phyloP scores from a whole-genome alignment of 1,140 invertebrate genomes.

The Probaryconus sp. region DNA sequence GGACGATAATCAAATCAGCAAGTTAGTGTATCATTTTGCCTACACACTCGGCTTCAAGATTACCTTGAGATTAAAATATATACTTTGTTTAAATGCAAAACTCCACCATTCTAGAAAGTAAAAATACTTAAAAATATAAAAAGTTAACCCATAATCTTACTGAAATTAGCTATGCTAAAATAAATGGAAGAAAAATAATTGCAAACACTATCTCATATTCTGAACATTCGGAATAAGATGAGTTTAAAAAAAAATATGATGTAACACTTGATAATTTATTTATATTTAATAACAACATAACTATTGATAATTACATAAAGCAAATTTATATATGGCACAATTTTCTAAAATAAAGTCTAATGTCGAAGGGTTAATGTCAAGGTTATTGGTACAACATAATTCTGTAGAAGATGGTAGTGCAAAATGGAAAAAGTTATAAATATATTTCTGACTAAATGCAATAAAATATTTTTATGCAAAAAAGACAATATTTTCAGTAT shows the following conservation, averaged over 20 bases:
- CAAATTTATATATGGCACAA: conserved; percentile 21
- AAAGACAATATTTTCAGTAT: too few species aligned
- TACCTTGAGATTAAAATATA: too few species aligned
- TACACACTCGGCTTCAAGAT: not conserved
- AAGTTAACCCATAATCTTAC: too few species aligned
- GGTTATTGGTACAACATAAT: conserved; percentile 18
- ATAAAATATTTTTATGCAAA: conserved; percentile 28
- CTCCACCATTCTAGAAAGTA: too few species aligned
- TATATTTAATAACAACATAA: conserved; percentile 17
- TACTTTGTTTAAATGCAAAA: too few species aligned
- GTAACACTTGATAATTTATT: too few species aligned
- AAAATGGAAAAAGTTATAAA: conserved; percentile 56
- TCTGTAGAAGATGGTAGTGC: conserved; percentile 25
- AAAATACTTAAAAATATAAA: too few species aligned
- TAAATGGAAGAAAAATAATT: too few species aligned
- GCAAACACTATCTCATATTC: conserved; percentile 1
- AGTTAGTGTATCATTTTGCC: not conserved
- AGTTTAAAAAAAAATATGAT: too few species aligned
- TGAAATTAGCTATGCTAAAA: too few species aligned
- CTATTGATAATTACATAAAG: conserved; percentile 19
- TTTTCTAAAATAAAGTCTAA: conserved; percentile 18
- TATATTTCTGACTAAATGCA: conserved; percentile 39
- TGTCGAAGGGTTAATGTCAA: conserved; percentile 18
- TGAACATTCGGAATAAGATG: too few species aligned
- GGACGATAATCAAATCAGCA: not conserved